Percentiles rank a stretch among this genome's conserved stretches.
These are phyloP conservation scores for Lypha dubia DNA, from an alignment of 2,888 invertebrate genomes.

Conservation along the genomic window DNA sequence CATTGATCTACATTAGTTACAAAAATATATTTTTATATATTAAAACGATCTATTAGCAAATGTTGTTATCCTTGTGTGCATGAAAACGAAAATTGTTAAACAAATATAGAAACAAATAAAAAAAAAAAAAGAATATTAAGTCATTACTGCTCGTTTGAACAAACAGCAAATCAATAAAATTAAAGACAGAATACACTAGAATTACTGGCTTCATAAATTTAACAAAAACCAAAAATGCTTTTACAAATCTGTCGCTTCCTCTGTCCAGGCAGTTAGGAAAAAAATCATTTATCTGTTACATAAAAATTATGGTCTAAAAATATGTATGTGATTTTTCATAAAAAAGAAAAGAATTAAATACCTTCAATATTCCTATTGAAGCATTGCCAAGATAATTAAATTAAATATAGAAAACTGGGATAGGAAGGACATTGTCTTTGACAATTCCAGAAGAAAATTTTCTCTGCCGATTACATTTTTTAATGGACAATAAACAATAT, in stretches of 20 bases:
- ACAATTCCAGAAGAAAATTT: no score
- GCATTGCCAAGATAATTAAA: neutral
- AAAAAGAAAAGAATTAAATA: neutral
- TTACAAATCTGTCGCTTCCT: neutral
- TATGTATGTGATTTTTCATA: neutral
- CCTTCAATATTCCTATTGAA: neutral
- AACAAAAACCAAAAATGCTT: slow-evolving; percentile 10
- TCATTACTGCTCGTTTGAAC: slow-evolving; percentile 23
- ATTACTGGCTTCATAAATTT: slow-evolving; percentile 46
- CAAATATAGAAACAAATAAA: no score
- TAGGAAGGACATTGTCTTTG: no score
- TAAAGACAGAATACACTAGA: slow-evolving; percentile 33
- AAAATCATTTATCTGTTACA: slow-evolving; percentile 38
- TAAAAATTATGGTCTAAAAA: neutral
- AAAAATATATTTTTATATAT: slow-evolving; percentile 5
- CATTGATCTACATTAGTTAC: slow-evolving; percentile 69
- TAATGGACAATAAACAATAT: no score
- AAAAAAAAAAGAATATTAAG: slow-evolving; percentile 18
- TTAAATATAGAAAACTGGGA: no score
- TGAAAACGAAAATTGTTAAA: slow-evolving; percentile 63
- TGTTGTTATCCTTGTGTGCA: slow-evolving; percentile 69
- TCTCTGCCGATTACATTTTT: no score
- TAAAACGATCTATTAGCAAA: slow-evolving; percentile 54
- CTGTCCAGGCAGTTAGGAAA: slow-evolving; percentile 26
- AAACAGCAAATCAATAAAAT: slow-evolving; percentile 19